Percentiles rank a stretch among this genome's conserved stretches.
These are phyloP conservation scores for western clawed frog (Xenopus tropicalis) DNA, from an alignment of 2,113 vertebrate genomes.

Conservation along the genomic window UCB_Xtro_10.0 CM004443.2:157505501-157506000, in stretches of 20 bases:
- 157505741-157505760: conserved; percentile 13
- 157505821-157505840: too few species aligned
- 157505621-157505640: conserved; percentile 34
- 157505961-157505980: too few species aligned
- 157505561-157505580: conserved; percentile 41
- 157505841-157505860: too few species aligned
- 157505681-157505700: conserved; percentile 35
- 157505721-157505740: conserved; percentile 16
- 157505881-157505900: too few species aligned
- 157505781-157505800: too few species aligned
- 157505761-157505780: neutral
- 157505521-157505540: neutral
- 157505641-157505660: conserved; percentile 39
- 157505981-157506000: too few species aligned
- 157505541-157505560: conserved; percentile 13
- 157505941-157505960: too few species aligned
- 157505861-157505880: too few species aligned
- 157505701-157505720: conserved; percentile 22
- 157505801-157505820: too few species aligned
- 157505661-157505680: conserved; percentile 33
- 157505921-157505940: too few species aligned
- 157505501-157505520: neutral
- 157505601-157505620: conserved; percentile 42
- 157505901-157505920: too few species aligned
- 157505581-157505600: conserved; percentile 41